Base-by-base conservation (phyloP, 2,888 invertebrate species). In the Leptinotarsa haldemani region DNA sequence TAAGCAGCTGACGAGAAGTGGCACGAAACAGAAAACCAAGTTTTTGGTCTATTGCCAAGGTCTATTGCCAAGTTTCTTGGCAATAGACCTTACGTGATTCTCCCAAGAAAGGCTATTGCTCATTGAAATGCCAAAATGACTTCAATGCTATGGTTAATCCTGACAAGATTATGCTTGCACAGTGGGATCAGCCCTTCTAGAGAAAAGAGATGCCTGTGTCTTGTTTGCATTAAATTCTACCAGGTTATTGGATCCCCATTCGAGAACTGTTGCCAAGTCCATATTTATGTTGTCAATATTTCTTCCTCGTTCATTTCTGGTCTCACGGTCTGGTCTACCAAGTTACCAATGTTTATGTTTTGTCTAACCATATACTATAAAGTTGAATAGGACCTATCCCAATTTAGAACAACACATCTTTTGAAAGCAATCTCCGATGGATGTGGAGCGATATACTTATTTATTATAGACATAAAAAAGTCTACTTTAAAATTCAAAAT, bases 61-160 rank as follows among this genome's bases (percentile, higher is more conserved):
- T n/a, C n/a, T n/a, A n/a, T n/a, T n/a, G n/a, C n/a, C n/a, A n/a
- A n/a, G n/a, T n/a, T 4, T 61, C 20, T 61, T 20, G 12, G 61
- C 61, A 61, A 61, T 61, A 4, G 61, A 61, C 20, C 61, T 65
- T 40, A 65, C 71, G 25, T 70, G 69, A 56, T 58, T n/a, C 9
- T 69, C 53, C 61, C 58, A 69, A 18, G 69, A 69, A 18, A 69
- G 47, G 46, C 9, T 61, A 58, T 20, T 69, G 58, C 40, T 58
- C 20, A 30, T 56, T 22, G 56, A 63, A 30, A 69, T 18, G 46
- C 65, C 65, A 25, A 65, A 40, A 68, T 40, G 65, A n/a, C 47
- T 18, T 65, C 67, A n/a, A n/a, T n/a, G n/a, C n/a, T n/a, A n/a
- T 52, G 20, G 67, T 67, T 20, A 22, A 4, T 52, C 53, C 53